A percentile compares a stretch with the other conserved stretches of the same genome.
These are phyloP conservation scores for Notarius lentiginosus DNA, from an alignment of 2,113 vertebrate genomes.

Conservation along the genomic window DNA sequence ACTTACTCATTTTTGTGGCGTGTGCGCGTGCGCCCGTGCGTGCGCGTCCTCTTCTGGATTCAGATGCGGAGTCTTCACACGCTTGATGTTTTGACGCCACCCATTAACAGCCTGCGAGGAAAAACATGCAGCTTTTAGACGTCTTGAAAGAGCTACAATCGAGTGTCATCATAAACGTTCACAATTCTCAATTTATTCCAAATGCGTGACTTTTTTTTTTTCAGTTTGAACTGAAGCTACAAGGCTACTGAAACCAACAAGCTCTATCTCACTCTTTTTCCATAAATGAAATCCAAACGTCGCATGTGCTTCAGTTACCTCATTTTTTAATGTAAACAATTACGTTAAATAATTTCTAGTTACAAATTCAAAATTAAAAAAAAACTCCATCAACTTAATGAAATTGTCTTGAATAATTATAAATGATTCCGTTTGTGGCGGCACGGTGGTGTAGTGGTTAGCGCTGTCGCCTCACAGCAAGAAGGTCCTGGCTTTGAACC, in stretches of 20 bases:
- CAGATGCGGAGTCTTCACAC: slow-evolving; percentile 57
- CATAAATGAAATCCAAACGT: background rate
- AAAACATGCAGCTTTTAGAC: slow-evolving; percentile 14
- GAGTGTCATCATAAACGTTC: background rate
- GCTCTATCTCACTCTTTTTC: too few relatives aligned
- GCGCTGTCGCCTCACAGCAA: too few relatives aligned
- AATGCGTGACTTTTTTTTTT: background rate
- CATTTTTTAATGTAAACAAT: too few relatives aligned
- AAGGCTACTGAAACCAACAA: background rate
- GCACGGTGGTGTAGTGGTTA: too few relatives aligned
- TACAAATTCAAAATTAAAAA: background rate
- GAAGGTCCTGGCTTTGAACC: too few relatives aligned
- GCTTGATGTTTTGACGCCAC: slow-evolving; percentile 48
- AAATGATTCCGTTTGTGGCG: background rate
- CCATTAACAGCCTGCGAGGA: slow-evolving; percentile 58
- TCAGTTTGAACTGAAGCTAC: background rate
- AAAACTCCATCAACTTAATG: background rate
- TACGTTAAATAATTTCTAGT: background rate
- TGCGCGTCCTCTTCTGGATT: slow-evolving; percentile 44
- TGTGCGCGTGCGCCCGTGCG: slow-evolving; percentile 26
- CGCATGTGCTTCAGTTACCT: too few relatives aligned
- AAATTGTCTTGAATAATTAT: background rate
- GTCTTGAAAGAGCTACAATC: background rate
- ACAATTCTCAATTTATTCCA: background rate
- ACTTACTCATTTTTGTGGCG: slow-evolving; percentile 74